Conservation (phyloP, 2,113 vertebrate species). For the Esox niger region DNA sequence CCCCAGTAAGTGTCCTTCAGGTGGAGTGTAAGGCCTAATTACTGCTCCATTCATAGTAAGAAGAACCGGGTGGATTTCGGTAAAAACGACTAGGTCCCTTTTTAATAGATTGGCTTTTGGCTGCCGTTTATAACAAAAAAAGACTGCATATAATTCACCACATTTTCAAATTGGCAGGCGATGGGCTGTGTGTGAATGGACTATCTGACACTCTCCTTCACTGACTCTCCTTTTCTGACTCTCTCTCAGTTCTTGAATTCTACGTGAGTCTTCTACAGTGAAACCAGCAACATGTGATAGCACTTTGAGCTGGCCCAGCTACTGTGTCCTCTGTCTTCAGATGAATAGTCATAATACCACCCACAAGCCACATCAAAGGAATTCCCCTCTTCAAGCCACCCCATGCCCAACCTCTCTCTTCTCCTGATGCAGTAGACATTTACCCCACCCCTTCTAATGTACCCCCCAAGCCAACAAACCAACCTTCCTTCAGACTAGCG, state of each 20-base stretch:
- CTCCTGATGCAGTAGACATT: neutral
- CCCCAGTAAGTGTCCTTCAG: too few species aligned
- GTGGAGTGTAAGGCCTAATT: too few species aligned
- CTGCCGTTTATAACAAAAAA: too few species aligned
- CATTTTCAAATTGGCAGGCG: too few species aligned
- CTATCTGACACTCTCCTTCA: neutral
- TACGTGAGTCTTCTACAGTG: neutral
- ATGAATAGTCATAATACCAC: constrained; percentile 47
- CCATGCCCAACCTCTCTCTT: constrained; percentile 1
- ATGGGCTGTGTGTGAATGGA: too few species aligned
- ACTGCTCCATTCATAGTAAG: too few species aligned
- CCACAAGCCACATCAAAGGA: constrained; percentile 54
- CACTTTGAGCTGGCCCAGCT: constrained; percentile 28
- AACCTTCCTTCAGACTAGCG: neutral
- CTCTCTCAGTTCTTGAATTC: neutral
- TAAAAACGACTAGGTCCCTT: too few species aligned
- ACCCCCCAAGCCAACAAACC: constrained; percentile 9
- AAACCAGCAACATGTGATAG: constrained; percentile 35
- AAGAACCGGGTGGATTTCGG: too few species aligned
- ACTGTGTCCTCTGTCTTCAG: constrained; percentile 44
- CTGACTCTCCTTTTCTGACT: neutral
- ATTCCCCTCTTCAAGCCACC: constrained; percentile 32
- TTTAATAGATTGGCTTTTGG: too few species aligned
- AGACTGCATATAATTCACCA: too few species aligned
- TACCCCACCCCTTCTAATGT: constrained; percentile 10